Evolutionary conservation across 37 sponge, comb jelly and placozoan species (phyloP).

Genomic region (Eunapius fragilis): DNA sequence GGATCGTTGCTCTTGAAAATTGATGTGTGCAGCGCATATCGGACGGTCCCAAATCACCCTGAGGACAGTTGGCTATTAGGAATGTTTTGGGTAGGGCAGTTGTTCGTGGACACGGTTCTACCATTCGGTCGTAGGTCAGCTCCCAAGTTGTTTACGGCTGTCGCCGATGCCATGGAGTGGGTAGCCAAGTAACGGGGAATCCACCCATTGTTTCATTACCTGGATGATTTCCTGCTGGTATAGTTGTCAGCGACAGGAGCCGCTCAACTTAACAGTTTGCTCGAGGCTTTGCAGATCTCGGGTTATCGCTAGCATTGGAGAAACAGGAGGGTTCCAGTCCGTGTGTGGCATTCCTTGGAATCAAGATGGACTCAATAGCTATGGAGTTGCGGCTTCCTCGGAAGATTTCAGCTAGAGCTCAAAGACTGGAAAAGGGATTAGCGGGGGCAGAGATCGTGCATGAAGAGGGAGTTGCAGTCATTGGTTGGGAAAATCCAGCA

Average conservation of each 20-base stretch:
- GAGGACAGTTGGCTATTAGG: too few species aligned
- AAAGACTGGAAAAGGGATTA: neutral
- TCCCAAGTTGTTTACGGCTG: too few species aligned
- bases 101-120: too few species aligned
- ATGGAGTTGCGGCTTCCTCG: constrained; percentile 28
- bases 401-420: neutral
- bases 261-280: neutral
- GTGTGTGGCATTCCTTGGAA: neutral
- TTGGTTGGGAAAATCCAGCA: constrained; percentile 8
- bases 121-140: too few species aligned
- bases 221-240: constrained; percentile 5
- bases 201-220: neutral
- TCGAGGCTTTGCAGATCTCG: neutral
- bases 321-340: constrained; percentile 29
- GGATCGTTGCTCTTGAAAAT: too few species aligned
- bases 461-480: constrained; percentile 14
- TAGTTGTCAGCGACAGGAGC: neutral
- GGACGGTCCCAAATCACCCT: too few species aligned
- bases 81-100: too few species aligned
- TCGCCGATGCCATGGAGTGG: too few species aligned
- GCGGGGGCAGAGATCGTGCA: neutral
- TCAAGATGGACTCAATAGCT: constrained; percentile 18
- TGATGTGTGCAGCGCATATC: too few species aligned
- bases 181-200: neutral
- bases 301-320: constrained; percentile 15